phyloP scores from a whole-genome alignment of 1,140 invertebrate genomes.

The Physella acuta region DNA sequence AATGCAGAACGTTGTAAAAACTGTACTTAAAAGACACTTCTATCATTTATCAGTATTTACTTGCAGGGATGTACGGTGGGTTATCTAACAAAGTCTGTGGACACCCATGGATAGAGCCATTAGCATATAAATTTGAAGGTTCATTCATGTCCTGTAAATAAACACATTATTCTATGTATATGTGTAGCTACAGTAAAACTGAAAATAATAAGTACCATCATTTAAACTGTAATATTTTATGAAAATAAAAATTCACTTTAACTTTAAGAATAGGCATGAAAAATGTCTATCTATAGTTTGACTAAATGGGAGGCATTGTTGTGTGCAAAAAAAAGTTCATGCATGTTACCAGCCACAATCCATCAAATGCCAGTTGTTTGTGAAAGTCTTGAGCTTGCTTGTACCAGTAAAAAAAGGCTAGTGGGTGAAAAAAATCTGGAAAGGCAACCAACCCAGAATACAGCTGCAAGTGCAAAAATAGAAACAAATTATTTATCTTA shows the following conservation, averaged over 20 bases:
- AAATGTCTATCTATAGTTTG: not conserved
- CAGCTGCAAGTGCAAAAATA: too few species aligned
- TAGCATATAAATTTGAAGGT: conserved; percentile 76
- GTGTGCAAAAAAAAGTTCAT: not conserved
- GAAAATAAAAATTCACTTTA: conserved; percentile 70
- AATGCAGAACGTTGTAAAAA: not conserved
- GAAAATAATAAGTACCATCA: too few species aligned
- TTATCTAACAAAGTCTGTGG: conserved; percentile 67
- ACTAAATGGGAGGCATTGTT: conserved; percentile 23
- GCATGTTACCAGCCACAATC: conserved; percentile 40
- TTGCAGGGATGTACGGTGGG: conserved; percentile 61
- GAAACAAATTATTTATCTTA: not conserved
- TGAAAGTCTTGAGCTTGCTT: conserved; percentile 73
- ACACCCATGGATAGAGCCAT: conserved; percentile 66
- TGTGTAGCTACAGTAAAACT: conserved; percentile 66
- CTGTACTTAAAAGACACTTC: not conserved
- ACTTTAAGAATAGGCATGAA: conserved; percentile 56
- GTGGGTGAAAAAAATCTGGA: conserved; percentile 82
- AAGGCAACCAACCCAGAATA: too few species aligned
- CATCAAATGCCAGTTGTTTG: conserved; percentile 67
- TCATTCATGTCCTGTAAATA: conserved; percentile 73
- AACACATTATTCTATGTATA: conserved; percentile 72
- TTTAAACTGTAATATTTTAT: conserved; percentile 33
- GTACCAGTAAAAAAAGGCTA: conserved; percentile 74
- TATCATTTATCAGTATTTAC: conserved; percentile 40